A percentile compares a stretch with the other conserved stretches of the same genome.
phyloP scores from a whole-genome alignment of 2,888 invertebrate genomes.

The Protodeltote pygarga region DNA sequence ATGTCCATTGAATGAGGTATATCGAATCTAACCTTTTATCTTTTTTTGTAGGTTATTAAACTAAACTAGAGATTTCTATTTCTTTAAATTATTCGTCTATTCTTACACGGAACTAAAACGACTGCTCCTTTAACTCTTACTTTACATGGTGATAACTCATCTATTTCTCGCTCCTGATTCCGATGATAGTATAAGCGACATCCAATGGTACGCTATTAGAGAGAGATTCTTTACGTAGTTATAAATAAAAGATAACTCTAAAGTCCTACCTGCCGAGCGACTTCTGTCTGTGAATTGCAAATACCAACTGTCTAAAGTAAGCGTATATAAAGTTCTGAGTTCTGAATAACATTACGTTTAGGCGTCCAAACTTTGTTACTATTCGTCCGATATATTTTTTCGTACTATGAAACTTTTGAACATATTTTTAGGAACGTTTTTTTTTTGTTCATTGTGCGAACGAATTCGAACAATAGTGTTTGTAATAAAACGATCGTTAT shows the following conservation, averaged over 20 bases:
- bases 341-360: conserved; percentile 61
- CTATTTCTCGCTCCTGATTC: conserved; percentile 4
- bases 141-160: conserved; percentile 2
- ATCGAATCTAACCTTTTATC: no score
- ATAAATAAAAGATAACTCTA: conserved; percentile 85
- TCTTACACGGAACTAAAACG: no score
- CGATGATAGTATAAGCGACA: conserved; percentile 39
- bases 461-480: conserved; percentile 71
- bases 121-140: no score
- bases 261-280: conserved; percentile 76
- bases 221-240: conserved; percentile 74
- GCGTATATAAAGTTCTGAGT: conserved; percentile 58
- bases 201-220: conserved; percentile 54
- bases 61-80: no score
- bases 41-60: no score
- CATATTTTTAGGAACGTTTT: conserved; percentile 33
- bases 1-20: no score
- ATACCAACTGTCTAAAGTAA: conserved; percentile 68
- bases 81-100: no score
- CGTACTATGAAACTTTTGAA: conserved; percentile 21
- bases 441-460: conserved; percentile 53
- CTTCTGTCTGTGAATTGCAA: conserved; percentile 84
- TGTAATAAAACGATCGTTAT: conserved; percentile 69
- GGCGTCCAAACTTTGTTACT: conserved; percentile 53
- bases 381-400: conserved; percentile 32